Percentiles rank a stretch among this genome's conserved stretches.
Conservation (phyloP, 2,113 vertebrate species). For the Nothocercus julius region DNA sequence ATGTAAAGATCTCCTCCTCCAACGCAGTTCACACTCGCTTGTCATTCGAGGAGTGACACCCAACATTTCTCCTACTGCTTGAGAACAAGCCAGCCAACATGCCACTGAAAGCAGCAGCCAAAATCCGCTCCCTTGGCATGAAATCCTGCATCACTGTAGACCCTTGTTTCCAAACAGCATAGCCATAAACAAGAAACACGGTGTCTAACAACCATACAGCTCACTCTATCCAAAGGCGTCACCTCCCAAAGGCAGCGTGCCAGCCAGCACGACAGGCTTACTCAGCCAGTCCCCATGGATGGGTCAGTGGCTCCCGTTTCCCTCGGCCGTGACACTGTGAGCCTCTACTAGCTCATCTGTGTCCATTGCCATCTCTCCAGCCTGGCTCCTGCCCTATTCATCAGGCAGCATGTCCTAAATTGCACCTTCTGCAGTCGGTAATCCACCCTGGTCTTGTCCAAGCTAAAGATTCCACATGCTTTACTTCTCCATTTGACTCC, state of each 20-base stretch:
- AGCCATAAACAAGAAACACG: fast-evolving
- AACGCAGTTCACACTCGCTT: neutral
- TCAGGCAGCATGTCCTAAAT: too few relatives aligned
- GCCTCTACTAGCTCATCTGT: too few relatives aligned
- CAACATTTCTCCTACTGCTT: neutral
- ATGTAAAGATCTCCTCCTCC: neutral
- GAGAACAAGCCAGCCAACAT: neutral
- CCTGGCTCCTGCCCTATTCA: too few relatives aligned
- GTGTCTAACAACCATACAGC: neutral
- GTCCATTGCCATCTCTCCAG: too few relatives aligned
- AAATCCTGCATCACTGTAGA: neutral
- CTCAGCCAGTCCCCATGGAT: too few relatives aligned
- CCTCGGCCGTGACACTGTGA: too few relatives aligned
- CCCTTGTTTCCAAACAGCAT: neutral
- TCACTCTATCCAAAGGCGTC: neutral
- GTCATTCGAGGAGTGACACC: neutral
- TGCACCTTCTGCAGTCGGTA: too few relatives aligned
- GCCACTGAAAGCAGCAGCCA: neutral
- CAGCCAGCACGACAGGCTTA: too few relatives aligned
- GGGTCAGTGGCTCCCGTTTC: too few relatives aligned
- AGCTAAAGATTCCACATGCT: too few relatives aligned
- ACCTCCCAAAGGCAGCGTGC: neutral
- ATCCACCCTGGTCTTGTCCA: too few relatives aligned
- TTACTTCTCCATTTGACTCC: too few relatives aligned
- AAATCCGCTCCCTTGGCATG: neutral